Conservation (phyloP, 2,888 invertebrate genomes). For the Lysandra coridon region DNA sequence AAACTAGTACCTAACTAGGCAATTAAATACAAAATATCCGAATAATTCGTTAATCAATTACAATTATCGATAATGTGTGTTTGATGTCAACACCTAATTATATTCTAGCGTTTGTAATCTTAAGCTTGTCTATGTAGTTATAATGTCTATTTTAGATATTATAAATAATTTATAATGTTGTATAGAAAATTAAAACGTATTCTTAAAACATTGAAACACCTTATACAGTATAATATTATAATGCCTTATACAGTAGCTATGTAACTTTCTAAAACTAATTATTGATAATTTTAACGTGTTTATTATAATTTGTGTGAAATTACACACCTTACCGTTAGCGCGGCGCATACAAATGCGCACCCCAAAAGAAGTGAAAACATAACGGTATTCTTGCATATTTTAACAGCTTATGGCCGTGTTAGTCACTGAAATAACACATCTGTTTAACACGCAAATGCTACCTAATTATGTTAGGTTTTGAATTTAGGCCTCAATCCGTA, state of each 20-base stretch:
- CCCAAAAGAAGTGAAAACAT: constrained; percentile 26
- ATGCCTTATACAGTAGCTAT: not conserved
- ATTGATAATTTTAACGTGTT: constrained; percentile 4
- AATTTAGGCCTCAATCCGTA: not conserved
- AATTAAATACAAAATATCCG: constrained; percentile 12
- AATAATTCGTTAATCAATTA: constrained; percentile 15
- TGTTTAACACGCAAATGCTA: not conserved
- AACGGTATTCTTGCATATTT: constrained; percentile 22
- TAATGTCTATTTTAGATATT: too few species aligned
- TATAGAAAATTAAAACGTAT: not conserved
- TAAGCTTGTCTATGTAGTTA: not conserved
- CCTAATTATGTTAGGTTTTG: not conserved
- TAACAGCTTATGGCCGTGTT: not conserved
- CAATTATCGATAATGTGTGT: constrained; percentile 6
- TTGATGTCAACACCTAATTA: constrained; percentile 4
- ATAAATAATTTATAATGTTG: too few species aligned
- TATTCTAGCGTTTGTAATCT: not conserved
- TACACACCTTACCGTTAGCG: constrained; percentile 6
- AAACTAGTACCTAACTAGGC: constrained; percentile 11
- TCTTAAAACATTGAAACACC: not conserved
- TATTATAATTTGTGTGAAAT: constrained; percentile 15
- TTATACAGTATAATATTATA: not conserved
- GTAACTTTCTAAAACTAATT: constrained; percentile 4
- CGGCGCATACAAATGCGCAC: not conserved
- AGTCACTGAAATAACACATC: constrained; percentile 5